Evolutionary conservation across 2,888 invertebrate genomes (phyloP).

Genomic region (Drosophila algonquin): DNA sequence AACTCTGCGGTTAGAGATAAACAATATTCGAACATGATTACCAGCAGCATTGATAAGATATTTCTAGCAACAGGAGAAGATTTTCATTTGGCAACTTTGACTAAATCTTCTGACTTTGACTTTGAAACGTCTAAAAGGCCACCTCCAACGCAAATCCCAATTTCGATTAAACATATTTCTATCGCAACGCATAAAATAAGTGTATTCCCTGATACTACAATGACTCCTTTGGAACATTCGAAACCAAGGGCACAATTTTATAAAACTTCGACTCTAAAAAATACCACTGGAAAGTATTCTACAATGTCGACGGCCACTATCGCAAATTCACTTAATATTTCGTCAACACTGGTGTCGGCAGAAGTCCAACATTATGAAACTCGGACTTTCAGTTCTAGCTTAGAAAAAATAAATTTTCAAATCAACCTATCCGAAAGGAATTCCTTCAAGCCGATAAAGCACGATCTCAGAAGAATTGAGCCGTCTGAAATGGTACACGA

Average conservation of each 20-base stretch:
- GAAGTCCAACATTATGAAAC: background rate
- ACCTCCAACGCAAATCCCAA: background rate
- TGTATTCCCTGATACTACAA: background rate
- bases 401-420: background rate
- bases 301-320: background rate
- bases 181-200: background rate
- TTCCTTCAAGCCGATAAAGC: background rate
- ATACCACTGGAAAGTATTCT: background rate
- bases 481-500: conserved; percentile 23
- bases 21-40: background rate
- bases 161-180: background rate
- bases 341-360: background rate
- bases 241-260: background rate
- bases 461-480: conserved; percentile 7
- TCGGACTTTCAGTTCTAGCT: background rate
- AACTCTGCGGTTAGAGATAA: background rate
- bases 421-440: background rate
- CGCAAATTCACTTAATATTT: background rate
- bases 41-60: conserved; percentile 19
- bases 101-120: background rate
- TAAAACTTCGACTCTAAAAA: background rate
- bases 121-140: background rate
- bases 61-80: conserved; percentile 48
- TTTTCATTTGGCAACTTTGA: conserved; percentile 35
- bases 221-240: background rate